These are phyloP conservation scores for Cranoglanis bouderius DNA, from an alignment of 2,113 vertebrate species.

Conservation along the genomic window DNA sequence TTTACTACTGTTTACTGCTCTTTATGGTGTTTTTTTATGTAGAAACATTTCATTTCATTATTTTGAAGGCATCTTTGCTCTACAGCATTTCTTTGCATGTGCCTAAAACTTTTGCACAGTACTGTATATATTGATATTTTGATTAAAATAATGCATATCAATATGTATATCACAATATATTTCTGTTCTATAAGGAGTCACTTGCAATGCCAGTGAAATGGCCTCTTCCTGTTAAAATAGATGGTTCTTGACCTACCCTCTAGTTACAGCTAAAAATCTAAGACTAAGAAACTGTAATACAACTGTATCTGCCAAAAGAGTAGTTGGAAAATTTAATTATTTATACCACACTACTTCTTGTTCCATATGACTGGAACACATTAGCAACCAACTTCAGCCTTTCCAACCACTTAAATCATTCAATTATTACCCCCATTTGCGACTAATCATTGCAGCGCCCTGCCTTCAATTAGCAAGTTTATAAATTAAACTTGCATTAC, in stretches of 20 bases:
- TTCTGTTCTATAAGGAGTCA: background rate
- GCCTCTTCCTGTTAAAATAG: background rate
- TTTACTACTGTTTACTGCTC: too few species aligned
- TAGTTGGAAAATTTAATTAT: background rate
- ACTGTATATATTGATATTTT: background rate
- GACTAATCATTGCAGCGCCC: slow-evolving; percentile 27
- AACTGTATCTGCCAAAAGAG: background rate
- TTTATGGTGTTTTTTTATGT: too few species aligned
- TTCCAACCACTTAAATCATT: slow-evolving; percentile 31
- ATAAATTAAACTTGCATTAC: slow-evolving; percentile 41
- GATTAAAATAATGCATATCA: background rate
- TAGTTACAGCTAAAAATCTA: background rate
- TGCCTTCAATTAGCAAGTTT: slow-evolving; percentile 36
- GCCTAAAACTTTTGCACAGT: too few species aligned
- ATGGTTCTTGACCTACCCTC: background rate
- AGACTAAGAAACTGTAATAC: background rate
- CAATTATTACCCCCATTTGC: slow-evolving; percentile 33
- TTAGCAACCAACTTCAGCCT: slow-evolving; percentile 41
- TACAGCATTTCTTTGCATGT: too few species aligned
- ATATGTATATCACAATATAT: background rate
- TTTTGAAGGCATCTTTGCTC: too few species aligned
- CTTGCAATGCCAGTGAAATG: background rate
- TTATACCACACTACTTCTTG: background rate
- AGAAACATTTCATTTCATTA: too few species aligned
- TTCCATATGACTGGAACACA: slow-evolving; percentile 12